Base-by-base conservation (phyloP, 2,113 vertebrate species). In the Solea solea region DNA sequence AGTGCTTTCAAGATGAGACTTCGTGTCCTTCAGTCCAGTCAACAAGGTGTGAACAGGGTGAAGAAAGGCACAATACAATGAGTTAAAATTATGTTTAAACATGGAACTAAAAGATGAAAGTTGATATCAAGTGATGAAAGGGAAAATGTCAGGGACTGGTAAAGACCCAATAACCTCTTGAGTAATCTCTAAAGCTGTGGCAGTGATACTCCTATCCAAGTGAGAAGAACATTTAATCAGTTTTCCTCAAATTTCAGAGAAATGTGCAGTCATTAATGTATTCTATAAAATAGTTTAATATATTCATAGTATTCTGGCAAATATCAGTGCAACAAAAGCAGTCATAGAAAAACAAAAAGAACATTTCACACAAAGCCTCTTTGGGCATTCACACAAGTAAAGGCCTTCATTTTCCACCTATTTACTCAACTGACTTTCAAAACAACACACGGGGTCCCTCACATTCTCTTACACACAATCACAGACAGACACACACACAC, bases 271-370 rank as follows among this genome's bases (percentile, higher is more conserved):
- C 68, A 28, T 83, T 74, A 79, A 75, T 67, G 59, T 73, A 78
- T 75, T 88, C 80, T 82, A 86, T 68, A 90, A 91, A 89, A 91
- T 73, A 83, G 68, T 91, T 92, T 88, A 86, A 91, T 87, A 85
- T 88, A 69, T 72, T 87, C 52, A 82, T 74, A 72, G 64, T 82
- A 78, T 85, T 88, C 85, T 88, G 88, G 82, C 85, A 89, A 81
- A 81, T 84, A 87, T 92, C 90, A 92, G 92, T 93, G 92, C 92
- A 93, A 92, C 88, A 85, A 74, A 90, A 91, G 82, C 87, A 82
- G 72, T 84, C 69, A 82, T 64, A 81, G 63, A 81, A 85, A 84
- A 87, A 39, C 80, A 78, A 82, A 80, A 69, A 9, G 78, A 64
- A 82, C 27, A 85, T 73, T 57, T 74, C 55, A 81, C 42, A 80